Evolutionary conservation across 2,888 invertebrate species (phyloP).

Genomic region (Drosophila bunnanda): DNA sequence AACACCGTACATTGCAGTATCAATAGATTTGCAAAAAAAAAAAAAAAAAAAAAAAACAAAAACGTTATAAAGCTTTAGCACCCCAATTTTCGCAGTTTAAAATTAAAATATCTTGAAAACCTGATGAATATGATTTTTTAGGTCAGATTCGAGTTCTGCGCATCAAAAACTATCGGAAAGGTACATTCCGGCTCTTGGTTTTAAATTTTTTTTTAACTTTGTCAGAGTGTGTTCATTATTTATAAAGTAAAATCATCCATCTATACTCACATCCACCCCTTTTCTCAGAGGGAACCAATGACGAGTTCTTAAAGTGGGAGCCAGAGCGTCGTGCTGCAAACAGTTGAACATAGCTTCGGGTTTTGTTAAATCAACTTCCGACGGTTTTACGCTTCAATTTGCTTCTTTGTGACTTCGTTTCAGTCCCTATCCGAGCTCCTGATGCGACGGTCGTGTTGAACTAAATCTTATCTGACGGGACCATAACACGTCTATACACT

Average conservation of each 20-base stretch:
- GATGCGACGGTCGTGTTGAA: conserved; percentile 18
- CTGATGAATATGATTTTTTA: no score
- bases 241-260: conserved; percentile 13
- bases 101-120: no score
- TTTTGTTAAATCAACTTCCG: conserved; percentile 8
- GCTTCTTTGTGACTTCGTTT: neutral
- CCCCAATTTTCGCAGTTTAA: no score
- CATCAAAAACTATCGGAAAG: no score
- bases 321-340: conserved; percentile 7
- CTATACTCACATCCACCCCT: conserved; percentile 29
- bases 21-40: no score
- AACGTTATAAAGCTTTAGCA: no score
- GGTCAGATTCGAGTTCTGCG: no score
- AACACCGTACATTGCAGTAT: no score
- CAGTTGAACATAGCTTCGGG: neutral
- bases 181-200: no score
- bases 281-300: conserved; percentile 23
- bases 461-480: neutral
- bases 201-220: no score
- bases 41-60: no score
- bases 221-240: no score
- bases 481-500: neutral
- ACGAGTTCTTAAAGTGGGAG: conserved; percentile 2
- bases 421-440: conserved; percentile 23
- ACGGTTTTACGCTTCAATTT: neutral